These are phyloP conservation scores for Thymelicus lineola DNA, from an alignment of 2,888 invertebrate genomes.

Conservation along the genomic window DNA sequence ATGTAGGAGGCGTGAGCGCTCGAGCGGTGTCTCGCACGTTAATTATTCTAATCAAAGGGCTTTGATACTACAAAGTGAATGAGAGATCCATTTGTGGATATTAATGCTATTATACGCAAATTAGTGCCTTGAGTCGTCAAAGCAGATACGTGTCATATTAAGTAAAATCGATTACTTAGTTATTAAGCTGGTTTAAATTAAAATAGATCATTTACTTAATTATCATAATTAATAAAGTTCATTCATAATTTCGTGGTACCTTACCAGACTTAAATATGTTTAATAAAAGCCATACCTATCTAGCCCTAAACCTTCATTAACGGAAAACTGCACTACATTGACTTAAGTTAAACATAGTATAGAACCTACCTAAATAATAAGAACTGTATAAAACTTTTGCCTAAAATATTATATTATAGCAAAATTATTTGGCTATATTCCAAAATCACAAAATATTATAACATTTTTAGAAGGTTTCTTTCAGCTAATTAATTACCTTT, in stretches of 20 bases:
- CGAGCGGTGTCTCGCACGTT: background rate
- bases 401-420: slow-evolving; percentile 10
- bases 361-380: too few relatives aligned
- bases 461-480: too few relatives aligned
- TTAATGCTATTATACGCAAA: slow-evolving; percentile 6
- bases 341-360: too few relatives aligned
- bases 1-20: background rate
- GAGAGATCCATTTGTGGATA: slow-evolving; percentile 5
- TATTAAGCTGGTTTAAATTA: background rate
- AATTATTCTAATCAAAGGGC: slow-evolving; percentile 8
- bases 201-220: too few relatives aligned
- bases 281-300: background rate
- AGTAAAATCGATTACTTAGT: background rate
- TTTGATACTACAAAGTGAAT: slow-evolving; percentile 1
- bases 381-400: slow-evolving; percentile 24
- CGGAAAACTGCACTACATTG: too few relatives aligned
- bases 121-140: background rate
- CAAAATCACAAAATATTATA: background rate
- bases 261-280: too few relatives aligned
- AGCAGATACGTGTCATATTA: background rate
- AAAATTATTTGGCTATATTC: background rate
- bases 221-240: too few relatives aligned
- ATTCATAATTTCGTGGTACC: too few relatives aligned
- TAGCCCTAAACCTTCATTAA: too few relatives aligned
- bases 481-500: background rate